Evolutionary conservation across 2,113 vertebrate genomes (phyloP).

Genomic region (Colius striatus): DNA sequence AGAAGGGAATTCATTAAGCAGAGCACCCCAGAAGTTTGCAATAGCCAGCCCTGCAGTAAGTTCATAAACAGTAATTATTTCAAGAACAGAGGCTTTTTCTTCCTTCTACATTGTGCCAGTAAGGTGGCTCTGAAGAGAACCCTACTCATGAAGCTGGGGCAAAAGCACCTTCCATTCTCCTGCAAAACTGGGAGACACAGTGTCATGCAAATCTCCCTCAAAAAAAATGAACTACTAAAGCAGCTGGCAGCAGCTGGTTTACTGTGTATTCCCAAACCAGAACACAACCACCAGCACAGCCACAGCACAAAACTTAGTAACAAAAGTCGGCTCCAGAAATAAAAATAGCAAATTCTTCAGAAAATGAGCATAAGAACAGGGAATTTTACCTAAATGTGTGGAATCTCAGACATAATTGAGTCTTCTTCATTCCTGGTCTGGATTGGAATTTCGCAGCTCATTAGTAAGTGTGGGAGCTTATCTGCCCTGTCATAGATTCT

Average conservation of each 20-base stretch:
- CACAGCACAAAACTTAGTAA: background rate
- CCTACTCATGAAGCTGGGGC: background rate
- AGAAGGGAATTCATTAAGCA: background rate
- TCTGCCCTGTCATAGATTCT: rapidly evolving
- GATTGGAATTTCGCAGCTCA: background rate
- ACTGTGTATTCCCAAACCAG: background rate
- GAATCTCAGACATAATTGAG: background rate
- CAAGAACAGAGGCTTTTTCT: background rate
- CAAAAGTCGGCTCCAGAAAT: background rate
- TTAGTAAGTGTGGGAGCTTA: background rate
- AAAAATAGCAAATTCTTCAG: background rate
- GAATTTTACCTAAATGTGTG: background rate
- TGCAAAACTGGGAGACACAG: background rate
- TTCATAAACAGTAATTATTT: background rate
- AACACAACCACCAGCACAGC: background rate
- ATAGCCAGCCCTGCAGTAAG: background rate
- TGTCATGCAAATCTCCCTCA: background rate
- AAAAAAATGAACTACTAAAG: background rate
- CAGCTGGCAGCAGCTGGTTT: background rate
- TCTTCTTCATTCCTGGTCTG: background rate
- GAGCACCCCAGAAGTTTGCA: background rate
- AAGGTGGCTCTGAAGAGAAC: background rate
- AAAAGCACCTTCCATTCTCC: background rate
- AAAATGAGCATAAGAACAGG: background rate
- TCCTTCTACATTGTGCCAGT: background rate